A percentile compares a stretch with the other conserved stretches of the same genome.
These are phyloP conservation scores for Aphelocoma californica DNA, from an alignment of 2,797 vertebrate species.

Conservation along the genomic window DNA sequence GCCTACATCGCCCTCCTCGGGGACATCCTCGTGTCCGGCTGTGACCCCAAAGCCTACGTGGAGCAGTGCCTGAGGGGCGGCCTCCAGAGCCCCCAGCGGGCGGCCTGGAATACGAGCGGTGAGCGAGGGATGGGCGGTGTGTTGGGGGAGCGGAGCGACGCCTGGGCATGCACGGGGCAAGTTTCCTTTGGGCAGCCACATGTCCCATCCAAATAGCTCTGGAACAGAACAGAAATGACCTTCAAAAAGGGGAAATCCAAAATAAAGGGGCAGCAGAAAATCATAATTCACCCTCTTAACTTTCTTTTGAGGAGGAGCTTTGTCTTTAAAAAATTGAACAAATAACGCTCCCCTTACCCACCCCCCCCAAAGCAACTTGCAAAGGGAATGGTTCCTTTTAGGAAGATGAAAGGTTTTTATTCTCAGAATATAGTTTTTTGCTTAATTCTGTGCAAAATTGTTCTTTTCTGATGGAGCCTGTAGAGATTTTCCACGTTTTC, in stretches of 20 bases:
- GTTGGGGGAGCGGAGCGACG: neutral
- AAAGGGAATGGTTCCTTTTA: neutral
- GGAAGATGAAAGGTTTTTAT: neutral
- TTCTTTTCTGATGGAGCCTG: neutral
- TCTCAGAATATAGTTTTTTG: neutral
- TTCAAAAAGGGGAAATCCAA: neutral
- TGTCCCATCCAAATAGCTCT: no score
- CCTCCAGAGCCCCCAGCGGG: conserved; percentile 71
- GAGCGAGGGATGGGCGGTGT: neutral
- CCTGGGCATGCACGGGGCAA: neutral
- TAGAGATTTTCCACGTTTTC: neutral
- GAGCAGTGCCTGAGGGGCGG: conserved; percentile 81
- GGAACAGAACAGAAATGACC: accelerated
- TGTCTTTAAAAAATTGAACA: neutral
- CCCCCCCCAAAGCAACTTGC: accelerated
- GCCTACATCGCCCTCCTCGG: conserved; percentile 82
- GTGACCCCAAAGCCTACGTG: conserved; percentile 78
- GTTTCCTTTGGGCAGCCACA: accelerated
- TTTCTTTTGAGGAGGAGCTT: neutral
- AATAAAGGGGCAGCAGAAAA: neutral
- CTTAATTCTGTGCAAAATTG: accelerated
- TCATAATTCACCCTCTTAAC: accelerated
- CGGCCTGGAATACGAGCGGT: conserved; percentile 84
- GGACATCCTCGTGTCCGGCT: conserved; percentile 81
- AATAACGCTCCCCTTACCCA: neutral